Base-by-base conservation (phyloP, 1,140 invertebrate species). In the Aphis gossypii region DNA sequence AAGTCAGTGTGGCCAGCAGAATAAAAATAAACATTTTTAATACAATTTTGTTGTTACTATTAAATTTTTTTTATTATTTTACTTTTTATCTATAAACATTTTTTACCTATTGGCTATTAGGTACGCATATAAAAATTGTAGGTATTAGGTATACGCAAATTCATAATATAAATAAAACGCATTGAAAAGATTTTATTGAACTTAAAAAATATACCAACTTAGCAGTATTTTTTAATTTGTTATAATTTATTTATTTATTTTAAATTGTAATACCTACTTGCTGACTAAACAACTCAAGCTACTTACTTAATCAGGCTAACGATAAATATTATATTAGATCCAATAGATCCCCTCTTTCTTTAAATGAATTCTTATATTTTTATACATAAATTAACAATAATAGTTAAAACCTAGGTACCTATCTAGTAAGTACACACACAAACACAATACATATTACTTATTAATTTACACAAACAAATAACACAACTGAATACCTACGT, bases 1-100 rank as follows among this genome's bases (percentile, higher is more conserved):
- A 25, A n/a, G 89, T 14, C 88, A 90, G 89, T 90, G 89, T 56
- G 38, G 56, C 89, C 89, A 90, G 11, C 25, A 21, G 25, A 46
- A 90, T 68, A 56, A 21, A 68, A 68, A 68, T 11, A 68, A 90
- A 56, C 48, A 21, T 89, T 14, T 41, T 56, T 20, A 25, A 89
- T 48, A 48, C 4, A 84, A 44, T 20, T 23, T 84, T 41, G 3
- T 83, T 41, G 9, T 83, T 83, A 87, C 21, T 4, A 48, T 88
- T 35, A 35, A 20, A 89, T 89, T 8, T 51, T 86, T 41, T 44
- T 35, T 5, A 83, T 84, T 84, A 23, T 84, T 41, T 23, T 84
- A 11, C 23, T 11, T 83, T 21, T 83, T 38, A 35, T 21, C 5
- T 23, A 8, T 23, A 8, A 68, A 60, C 11, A 76, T n/a, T n/a